Evolutionary conservation across 2,888 invertebrate genomes (phyloP), one percentile per base, ranked within the genome.

Genomic region (Eulithis prunata): DNA sequence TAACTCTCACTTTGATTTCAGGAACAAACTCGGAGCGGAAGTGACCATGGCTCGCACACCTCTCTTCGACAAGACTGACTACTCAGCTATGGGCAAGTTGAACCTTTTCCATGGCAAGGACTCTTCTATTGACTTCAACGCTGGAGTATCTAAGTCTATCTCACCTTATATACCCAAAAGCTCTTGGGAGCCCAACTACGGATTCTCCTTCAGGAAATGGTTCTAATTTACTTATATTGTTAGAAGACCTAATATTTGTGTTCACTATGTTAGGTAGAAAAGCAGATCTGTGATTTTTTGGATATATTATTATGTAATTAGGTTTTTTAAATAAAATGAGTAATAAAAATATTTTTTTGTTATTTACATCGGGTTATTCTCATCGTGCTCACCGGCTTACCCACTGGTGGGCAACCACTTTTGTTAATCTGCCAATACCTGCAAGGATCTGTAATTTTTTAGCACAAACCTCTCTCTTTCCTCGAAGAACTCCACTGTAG

Each of bases 101-200:
- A 85, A 85, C 71, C 63, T 85, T 28, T 83, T 82, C 71, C 76
- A 71, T 3, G 61, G 56, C 3, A 74, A 66, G 0, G 55, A 68
- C 38, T 70, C 72, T 2, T 82, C 84, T 0, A 36, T 85, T 11
- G 85, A 85, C 72, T 78, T 85, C 53, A 83, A 76, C 59, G 84
- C 84, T 32, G 85, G 83, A 3, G 49, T 77, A 11, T 72, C 76
- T 57, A 81, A 78, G 62, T 79, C 83, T 4, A 71, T 79, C 8
- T 78, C 82, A 0, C 83, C 85, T 0, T 79, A 69, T 55, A 71
- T 79, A 45, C 69, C 72, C n/a, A 75, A 68, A 38, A 74, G 72
- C 10, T 72, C 73, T 8, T 85, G 84, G 85, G 64, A 80, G 46
- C 85, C 84, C 0, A 73, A 56, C 4, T 53, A 57, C 28, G 79